These are phyloP conservation scores for Acrocephalus scirpaceus DNA, from an alignment of 2,797 vertebrate species.

Conservation along the genomic window DNA sequence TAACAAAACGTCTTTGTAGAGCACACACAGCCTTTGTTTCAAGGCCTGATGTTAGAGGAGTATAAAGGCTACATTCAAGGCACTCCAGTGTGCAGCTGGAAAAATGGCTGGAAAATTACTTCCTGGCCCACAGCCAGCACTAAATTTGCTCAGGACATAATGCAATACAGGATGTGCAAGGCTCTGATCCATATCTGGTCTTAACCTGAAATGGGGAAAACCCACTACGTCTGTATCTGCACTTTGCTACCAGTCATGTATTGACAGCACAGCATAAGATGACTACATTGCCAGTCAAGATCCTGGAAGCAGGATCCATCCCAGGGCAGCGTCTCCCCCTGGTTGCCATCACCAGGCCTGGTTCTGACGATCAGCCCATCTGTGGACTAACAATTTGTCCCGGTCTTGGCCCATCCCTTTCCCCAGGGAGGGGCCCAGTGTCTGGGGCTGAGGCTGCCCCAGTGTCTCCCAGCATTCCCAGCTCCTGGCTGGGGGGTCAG, in stretches of 20 bases:
- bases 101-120: constrained; percentile 66
- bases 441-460: rapidly evolving
- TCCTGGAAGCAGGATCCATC: background rate
- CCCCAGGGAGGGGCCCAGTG: rapidly evolving
- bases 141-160: constrained; percentile 32
- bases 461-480: background rate
- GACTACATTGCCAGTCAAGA: rapidly evolving
- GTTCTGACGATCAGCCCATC: background rate
- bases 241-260: background rate
- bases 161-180: background rate
- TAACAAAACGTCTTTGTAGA: constrained; percentile 59
- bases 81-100: constrained; percentile 47
- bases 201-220: background rate
- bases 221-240: background rate
- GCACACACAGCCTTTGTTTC: constrained; percentile 63
- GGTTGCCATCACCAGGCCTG: background rate
- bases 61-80: constrained; percentile 61
- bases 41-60: background rate
- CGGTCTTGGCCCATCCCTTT: background rate
- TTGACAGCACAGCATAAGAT: background rate
- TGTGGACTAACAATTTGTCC: rapidly evolving
- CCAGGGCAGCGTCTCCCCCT: background rate
- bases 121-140: constrained; percentile 40
- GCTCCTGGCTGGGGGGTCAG: background rate
- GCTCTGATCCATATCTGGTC: background rate